phyloP scores from a whole-genome alignment of 2,113 vertebrate species.

The Brachyhypopomus occidentalis region DNA sequence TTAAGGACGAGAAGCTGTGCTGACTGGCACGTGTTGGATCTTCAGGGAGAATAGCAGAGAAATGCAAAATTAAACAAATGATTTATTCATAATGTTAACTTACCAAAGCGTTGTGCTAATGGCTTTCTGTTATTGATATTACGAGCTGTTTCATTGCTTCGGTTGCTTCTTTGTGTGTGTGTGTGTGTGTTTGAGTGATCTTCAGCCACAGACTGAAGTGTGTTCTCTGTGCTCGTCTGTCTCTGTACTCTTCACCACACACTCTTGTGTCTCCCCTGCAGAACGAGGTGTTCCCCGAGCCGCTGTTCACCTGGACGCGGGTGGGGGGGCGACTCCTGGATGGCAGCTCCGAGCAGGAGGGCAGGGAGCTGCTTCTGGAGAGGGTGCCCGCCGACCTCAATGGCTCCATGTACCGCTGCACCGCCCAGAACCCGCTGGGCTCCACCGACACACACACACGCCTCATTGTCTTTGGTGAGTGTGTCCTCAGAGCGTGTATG shows the following conservation, averaged over 20 bases:
- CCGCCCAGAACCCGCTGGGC: conserved; percentile 94
- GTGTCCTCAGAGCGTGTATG: background rate
- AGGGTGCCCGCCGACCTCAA: conserved; percentile 92
- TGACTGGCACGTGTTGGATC: background rate
- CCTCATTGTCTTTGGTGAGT: conserved; percentile 94
- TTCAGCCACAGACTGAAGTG: background rate
- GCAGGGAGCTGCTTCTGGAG: conserved; percentile 91
- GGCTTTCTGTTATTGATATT: conserved; percentile 39
- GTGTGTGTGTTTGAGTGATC: background rate
- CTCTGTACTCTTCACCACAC: background rate
- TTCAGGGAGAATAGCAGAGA: background rate
- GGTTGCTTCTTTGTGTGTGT: background rate
- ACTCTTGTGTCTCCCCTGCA: conserved; percentile 54
- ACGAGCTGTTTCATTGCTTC: background rate
- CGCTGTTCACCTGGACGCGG: conserved; percentile 94
- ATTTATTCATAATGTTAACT: conserved; percentile 26
- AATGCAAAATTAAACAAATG: background rate
- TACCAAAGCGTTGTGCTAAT: background rate
- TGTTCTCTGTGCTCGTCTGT: background rate
- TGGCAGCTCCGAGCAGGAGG: conserved; percentile 83
- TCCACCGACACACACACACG: conserved; percentile 96
- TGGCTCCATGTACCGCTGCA: conserved; percentile 98
- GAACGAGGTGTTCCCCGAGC: conserved; percentile 97
- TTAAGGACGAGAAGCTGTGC: background rate
- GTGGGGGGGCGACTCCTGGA: conserved; percentile 92